Conservation (phyloP, 2,888 invertebrate genomes). For the Hoplodrina blanda region DNA sequence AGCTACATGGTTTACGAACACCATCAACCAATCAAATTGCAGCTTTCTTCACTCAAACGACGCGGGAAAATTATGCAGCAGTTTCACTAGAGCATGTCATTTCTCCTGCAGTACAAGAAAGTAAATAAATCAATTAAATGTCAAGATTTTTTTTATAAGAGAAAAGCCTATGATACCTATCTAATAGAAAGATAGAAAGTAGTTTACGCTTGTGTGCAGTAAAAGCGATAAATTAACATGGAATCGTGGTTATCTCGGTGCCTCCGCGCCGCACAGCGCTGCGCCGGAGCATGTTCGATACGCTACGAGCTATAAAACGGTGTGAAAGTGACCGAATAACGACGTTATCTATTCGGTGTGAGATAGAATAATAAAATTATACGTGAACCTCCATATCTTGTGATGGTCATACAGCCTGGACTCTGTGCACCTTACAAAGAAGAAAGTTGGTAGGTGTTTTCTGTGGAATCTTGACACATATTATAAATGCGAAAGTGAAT, state of each 20-base stretch:
- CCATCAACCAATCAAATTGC: constrained; percentile 43
- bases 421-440: not conserved
- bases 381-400: constrained; percentile 24
- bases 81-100: constrained; percentile 54
- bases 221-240: constrained; percentile 68
- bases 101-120: constrained; percentile 44
- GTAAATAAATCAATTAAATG: constrained; percentile 61
- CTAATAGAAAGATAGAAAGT: constrained; percentile 71
- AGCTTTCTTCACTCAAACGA: constrained; percentile 52
- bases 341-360: constrained; percentile 47
- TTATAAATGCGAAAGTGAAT: too few species aligned
- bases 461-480: too few species aligned
- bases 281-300: constrained; percentile 63
- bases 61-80: constrained; percentile 54
- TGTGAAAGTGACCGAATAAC: constrained; percentile 63
- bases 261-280: constrained; percentile 36
- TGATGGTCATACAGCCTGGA: not conserved
- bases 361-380: constrained; percentile 58
- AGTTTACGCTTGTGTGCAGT: constrained; percentile 59
- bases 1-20: constrained; percentile 41
- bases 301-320: constrained; percentile 63
- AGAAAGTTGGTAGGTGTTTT: not conserved
- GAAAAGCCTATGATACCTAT: constrained; percentile 56
- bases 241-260: constrained; percentile 61
- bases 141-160: constrained; percentile 42